Evolutionary conservation across 2,888 invertebrate genomes (phyloP), one percentile per base, ranked within the genome.

Genomic region (Mythimna vitellina): DNA sequence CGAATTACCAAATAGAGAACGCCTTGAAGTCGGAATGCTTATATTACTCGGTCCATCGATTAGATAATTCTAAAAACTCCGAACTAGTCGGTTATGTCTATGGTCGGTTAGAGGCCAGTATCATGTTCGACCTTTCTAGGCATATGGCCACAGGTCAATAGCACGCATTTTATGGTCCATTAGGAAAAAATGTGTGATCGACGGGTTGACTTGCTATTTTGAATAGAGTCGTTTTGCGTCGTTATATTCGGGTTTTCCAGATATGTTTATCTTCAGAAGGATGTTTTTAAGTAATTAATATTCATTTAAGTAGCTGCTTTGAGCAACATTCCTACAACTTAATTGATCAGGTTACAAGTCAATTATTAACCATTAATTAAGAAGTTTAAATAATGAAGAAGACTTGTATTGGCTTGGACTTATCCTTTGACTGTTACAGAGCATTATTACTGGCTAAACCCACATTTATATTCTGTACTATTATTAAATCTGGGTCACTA

Each of bases 111-210:
- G 64, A 70, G 61, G 71, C 56, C 64, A 53, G 72, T 72, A 73
- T 80, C 58, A 60, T 57, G 49, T 64, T 53, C 72, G 76, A 71
- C 74, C 77, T 74, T 79, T 61, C 10, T 51, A 68, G 54, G 56
- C 73, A 73, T 83, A 73, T 73, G 73, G 63, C 63, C 49, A 63
- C 64, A 67, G 82, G 82, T 84, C 80, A 84, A 77, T 82, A 84
- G 70, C 82, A 80, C 64, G 25, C n/a, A 69, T 62, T 62, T 78
- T 69, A 67, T 70, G 46, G 35, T 58, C 17, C 32, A 68, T 57
- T 58, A 49, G 14, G 12, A 61, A 72, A 72, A 65, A 49, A 72
- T 61, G 14, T 32, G 53, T 68, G 65, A 66, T 60, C 57, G 32
- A 69, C 65, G 32, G 56, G 42, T 66, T 20, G 49, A 3, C 49